Evolutionary conservation across 1,140 invertebrate genomes (phyloP), one percentile per base, ranked within the genome.

Genomic region (Drosophila tristis): DNA sequence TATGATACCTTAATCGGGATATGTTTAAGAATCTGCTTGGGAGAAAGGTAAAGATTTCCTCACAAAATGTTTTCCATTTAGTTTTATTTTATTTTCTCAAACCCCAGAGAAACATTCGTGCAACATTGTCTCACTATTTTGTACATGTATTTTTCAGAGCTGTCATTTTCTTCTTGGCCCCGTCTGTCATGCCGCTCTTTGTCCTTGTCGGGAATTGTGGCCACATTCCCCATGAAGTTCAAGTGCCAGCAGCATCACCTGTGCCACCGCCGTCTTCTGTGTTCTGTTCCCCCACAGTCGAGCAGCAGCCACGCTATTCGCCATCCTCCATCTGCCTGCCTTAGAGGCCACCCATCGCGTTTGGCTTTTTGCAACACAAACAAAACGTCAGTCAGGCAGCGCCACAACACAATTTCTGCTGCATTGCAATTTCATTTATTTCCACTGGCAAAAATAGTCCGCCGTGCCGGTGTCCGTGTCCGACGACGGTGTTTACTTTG

Each of bases 331-430:
- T 42, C 43, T 42, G 42, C 54, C 35, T 49, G 43, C 23, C 48
- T 47, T 58, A 29, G 26, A 15, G 76, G 74, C 84, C 84, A 89
- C 84, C 84, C 84, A 89, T 29, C 6, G 80, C 13, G 84, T 77
- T 89, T 89, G 76, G 84, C 84, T 89, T 89, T 89, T 89, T 89
- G 84, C 84, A 90, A 90, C 81, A 87, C 84, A 89, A 89, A 89
- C 84, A 89, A 61, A 89, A 82, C 82, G 84, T 87, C 82, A 87
- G 71, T 89, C 82, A 87, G 64, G 49, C 62, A 74, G 63, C 47
- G 56, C 39, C 72, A 68, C 64, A 60, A 74, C 74, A 71, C 45
- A 59, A 50, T 39, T 63, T 55, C 25, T 53, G 68, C 71, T 58
- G 62, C 53, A 54, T 75, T 58, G 64, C 66, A 70, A 58, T 70